phyloP scores from a whole-genome alignment of 2,797 vertebrate species.

The Leptatherina wallacei region DNA sequence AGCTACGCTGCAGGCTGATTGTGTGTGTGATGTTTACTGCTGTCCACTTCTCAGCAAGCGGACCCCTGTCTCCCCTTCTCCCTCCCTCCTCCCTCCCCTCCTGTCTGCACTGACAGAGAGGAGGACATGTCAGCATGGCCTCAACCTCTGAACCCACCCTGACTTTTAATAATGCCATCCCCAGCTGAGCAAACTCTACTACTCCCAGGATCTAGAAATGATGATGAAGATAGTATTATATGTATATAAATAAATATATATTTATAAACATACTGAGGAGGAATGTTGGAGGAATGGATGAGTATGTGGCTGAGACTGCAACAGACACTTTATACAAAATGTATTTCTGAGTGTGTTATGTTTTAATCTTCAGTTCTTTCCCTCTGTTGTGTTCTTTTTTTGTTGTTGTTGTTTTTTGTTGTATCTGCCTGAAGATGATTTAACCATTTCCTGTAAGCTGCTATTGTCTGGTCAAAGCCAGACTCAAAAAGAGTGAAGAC shows the following conservation, averaged over 20 bases:
- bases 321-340: conserved; percentile 70
- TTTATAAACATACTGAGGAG: conserved; percentile 62
- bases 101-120: conserved; percentile 44
- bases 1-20: conserved; percentile 94
- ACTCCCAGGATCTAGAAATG: conserved; percentile 58
- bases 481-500: conserved; percentile 39
- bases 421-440: conserved; percentile 32
- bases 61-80: conserved; percentile 16
- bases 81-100: conserved; percentile 6
- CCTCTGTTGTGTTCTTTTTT: conserved; percentile 27
- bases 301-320: conserved; percentile 59
- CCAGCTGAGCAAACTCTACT: conserved; percentile 46
- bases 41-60: conserved; percentile 42
- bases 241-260: conserved; percentile 74
- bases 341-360: conserved; percentile 51
- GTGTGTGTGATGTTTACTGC: conserved; percentile 30
- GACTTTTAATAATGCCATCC: conserved; percentile 60
- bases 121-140: conserved; percentile 71
- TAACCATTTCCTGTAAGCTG: conserved; percentile 69
- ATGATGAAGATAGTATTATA: conserved; percentile 60
- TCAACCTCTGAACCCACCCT: conserved; percentile 51
- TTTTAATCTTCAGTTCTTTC: conserved; percentile 30
- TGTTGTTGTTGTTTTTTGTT: neutral
- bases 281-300: conserved; percentile 46
- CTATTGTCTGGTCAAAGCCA: conserved; percentile 59